phyloP scores from a whole-genome alignment of 2,888 invertebrate genomes.

The Globia sparganii region DNA sequence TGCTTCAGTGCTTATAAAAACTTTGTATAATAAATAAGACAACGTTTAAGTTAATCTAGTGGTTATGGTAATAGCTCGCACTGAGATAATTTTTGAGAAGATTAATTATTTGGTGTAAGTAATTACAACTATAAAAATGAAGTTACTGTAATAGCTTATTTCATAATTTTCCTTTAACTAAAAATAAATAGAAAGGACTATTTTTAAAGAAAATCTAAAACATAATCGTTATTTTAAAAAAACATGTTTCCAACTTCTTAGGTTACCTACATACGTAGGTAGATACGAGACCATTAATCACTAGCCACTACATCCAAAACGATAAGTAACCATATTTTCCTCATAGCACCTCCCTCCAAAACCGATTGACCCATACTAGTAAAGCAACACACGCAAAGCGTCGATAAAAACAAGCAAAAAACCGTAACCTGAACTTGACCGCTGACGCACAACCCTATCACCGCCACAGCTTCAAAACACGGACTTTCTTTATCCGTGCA shows the following conservation, averaged over 20 bases:
- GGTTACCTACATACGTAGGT: not conserved
- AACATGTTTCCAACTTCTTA: not conserved
- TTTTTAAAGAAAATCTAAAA: not conserved
- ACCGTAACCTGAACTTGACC: slow-evolving; percentile 67
- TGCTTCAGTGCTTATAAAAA: not conserved
- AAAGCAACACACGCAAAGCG: slow-evolving; percentile 28
- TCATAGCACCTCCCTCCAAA: not conserved
- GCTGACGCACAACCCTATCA: slow-evolving; percentile 57
- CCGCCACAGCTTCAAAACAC: slow-evolving; percentile 61
- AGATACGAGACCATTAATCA: not conserved
- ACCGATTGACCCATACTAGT: slow-evolving; percentile 17
- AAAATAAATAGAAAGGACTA: not conserved
- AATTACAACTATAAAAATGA: not conserved
- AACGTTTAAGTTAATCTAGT: not conserved
- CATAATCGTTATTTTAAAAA: not conserved
- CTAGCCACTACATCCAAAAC: not conserved
- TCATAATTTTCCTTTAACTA: not conserved
- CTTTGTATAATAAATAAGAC: not conserved
- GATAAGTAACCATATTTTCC: not conserved
- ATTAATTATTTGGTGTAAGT: not conserved
- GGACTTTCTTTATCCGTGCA: slow-evolving; percentile 78
- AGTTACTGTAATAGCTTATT: too few relatives aligned
- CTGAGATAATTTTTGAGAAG: not conserved
- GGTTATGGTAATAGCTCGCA: too few relatives aligned
- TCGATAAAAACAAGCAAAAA: slow-evolving; percentile 33